These are phyloP conservation scores for Archegozetes longisetosus DNA, from an alignment of 1,140 invertebrate species.

Conservation along the genomic window DNA sequence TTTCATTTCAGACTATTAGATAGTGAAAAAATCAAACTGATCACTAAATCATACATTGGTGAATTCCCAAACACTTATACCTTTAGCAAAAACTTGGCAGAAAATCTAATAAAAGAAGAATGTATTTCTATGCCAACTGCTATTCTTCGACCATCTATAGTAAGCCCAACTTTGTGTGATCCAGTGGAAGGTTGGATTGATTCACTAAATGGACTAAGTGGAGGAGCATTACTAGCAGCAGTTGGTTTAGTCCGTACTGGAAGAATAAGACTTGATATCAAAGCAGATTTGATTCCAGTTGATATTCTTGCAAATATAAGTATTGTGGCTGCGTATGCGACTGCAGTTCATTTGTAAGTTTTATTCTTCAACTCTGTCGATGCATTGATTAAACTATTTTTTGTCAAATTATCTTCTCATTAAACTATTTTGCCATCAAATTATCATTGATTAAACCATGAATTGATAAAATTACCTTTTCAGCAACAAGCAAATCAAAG, in stretches of 20 bases:
- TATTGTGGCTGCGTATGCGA: too few species aligned
- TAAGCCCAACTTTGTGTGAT: slow-evolving; percentile 76
- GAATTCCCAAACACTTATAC: slow-evolving; percentile 67
- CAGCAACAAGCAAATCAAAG: too few species aligned
- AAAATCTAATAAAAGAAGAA: slow-evolving; percentile 50
- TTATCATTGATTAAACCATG: too few species aligned
- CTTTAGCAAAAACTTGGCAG: slow-evolving; percentile 61
- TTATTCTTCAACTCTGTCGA: too few species aligned
- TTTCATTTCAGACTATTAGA: too few species aligned
- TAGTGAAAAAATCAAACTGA: too few species aligned
- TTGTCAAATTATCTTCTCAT: too few species aligned
- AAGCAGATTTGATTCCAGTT: slow-evolving; percentile 83
- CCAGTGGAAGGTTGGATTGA: slow-evolving; percentile 84
- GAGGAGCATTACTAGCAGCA: slow-evolving; percentile 77
- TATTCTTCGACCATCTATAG: slow-evolving; percentile 80
- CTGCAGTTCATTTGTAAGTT: too few species aligned
- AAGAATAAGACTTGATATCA: slow-evolving; percentile 48
- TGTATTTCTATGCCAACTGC: slow-evolving; percentile 35
- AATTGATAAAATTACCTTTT: too few species aligned
- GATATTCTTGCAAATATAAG: slow-evolving; percentile 80
- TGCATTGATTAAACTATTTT: too few species aligned
- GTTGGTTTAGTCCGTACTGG: slow-evolving; percentile 69
- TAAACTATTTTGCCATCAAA: too few species aligned
- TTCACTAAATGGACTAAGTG: slow-evolving; percentile 92
- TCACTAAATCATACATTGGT: too few species aligned